Evolutionary conservation across 1,140 invertebrate genomes (phyloP).

Genomic region (Sycobia sp.): DNA sequence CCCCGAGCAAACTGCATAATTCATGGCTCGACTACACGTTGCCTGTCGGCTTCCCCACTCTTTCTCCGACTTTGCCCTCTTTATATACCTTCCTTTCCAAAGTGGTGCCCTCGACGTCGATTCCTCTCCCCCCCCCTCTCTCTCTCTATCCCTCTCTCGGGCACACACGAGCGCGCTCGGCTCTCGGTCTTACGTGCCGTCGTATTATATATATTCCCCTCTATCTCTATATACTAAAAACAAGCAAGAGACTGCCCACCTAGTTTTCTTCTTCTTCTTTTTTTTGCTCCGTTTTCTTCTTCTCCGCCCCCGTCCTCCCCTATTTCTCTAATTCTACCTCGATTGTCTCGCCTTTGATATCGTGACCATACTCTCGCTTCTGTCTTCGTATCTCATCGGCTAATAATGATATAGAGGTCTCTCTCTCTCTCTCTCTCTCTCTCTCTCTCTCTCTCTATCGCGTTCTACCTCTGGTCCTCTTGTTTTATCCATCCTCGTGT

Average conservation of each 20-base stretch:
- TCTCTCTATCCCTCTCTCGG: slow-evolving; percentile 26
- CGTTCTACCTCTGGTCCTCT: neutral
- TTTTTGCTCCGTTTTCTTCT: neutral
- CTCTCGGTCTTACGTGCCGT: slow-evolving; percentile 19
- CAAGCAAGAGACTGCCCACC: slow-evolving; percentile 5
- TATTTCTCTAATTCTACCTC: slow-evolving; percentile 34
- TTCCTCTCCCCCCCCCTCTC: slow-evolving; percentile 24
- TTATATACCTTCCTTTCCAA: slow-evolving; percentile 38
- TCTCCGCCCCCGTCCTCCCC: neutral
- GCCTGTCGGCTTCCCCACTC: slow-evolving; percentile 32
- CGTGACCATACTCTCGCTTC: slow-evolving; percentile 10
- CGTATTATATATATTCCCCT: slow-evolving; percentile 25
- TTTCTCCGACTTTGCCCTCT: slow-evolving; percentile 24
- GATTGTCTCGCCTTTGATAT: slow-evolving; percentile 32
- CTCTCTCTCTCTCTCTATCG: no score
- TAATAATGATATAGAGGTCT: no score
- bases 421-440: slow-evolving; percentile 31
- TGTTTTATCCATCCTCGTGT: slow-evolving; percentile 16
- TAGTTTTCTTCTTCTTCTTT: slow-evolving; percentile 19
- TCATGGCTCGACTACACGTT: slow-evolving; percentile 50
- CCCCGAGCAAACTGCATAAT: slow-evolving; percentile 58
- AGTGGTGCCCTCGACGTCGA: slow-evolving; percentile 33
- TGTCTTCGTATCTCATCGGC: slow-evolving; percentile 27
- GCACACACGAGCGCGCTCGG: neutral
- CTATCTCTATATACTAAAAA: slow-evolving; percentile 19